Conservation (phyloP, 2,888 invertebrate species). For the Anthophora plumipes region DNA sequence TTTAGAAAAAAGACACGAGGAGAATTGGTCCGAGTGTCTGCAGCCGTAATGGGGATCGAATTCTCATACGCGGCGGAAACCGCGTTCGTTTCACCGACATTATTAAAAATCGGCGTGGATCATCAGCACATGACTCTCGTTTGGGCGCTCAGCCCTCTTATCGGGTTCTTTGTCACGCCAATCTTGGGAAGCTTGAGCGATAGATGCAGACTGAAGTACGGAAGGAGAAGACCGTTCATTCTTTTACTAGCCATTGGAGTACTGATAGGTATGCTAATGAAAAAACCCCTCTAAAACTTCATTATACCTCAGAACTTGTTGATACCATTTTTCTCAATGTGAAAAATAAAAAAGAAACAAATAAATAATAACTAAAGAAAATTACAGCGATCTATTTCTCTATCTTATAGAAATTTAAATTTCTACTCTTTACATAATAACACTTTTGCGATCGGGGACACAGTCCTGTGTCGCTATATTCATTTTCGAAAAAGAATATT, state of each 20-base stretch:
- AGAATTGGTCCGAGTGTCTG: conserved; percentile 94
- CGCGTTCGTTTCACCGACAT: conserved; percentile 97
- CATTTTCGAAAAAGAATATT: too few species aligned
- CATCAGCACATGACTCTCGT: conserved; percentile 97
- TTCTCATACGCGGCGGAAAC: conserved; percentile 99
- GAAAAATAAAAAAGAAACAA: too few species aligned
- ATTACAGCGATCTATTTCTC: too few species aligned
- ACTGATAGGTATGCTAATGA: conserved; percentile 88
- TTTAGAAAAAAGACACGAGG: conserved; percentile 90
- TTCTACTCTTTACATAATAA: too few species aligned
- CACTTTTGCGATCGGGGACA: too few species aligned
- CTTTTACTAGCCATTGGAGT: conserved; percentile 95
- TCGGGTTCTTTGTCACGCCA: conserved; percentile 97
- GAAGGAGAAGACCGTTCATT: conserved; percentile 96
- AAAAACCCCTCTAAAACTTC: not conserved
- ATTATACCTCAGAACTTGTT: too few species aligned
- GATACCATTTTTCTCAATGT: too few species aligned
- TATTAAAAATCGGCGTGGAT: conserved; percentile 96
- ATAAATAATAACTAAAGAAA: too few species aligned
- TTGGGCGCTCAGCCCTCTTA: conserved; percentile 97
- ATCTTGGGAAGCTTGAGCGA: conserved; percentile 96
- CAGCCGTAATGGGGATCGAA: conserved; percentile 98
- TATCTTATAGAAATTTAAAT: too few species aligned
- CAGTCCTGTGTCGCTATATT: too few species aligned
- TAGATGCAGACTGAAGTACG: conserved; percentile 92